Conservation (phyloP, 1,140 invertebrate genomes). For the Orchesella cincta region DNA sequence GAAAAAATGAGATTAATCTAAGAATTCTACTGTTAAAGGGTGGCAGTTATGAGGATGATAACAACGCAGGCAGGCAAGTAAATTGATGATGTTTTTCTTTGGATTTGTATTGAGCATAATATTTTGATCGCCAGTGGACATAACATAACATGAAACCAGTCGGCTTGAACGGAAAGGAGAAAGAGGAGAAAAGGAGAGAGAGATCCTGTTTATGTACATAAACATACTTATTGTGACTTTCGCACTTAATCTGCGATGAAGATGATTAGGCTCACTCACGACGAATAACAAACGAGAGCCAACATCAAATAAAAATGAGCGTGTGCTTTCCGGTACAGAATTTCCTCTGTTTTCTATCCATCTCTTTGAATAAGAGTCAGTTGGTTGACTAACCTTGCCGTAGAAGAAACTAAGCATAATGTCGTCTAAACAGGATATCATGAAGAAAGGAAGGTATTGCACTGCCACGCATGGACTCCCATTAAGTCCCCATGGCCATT, state of each 20-base stretch:
- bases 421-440: no score
- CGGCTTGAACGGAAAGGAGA: not conserved
- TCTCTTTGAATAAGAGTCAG: no score
- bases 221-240: not conserved
- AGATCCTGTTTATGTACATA: not conserved
- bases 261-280: slow-evolving; percentile 4
- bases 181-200: not conserved
- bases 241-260: not conserved
- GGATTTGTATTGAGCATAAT: no score
- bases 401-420: no score
- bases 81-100: no score
- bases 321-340: slow-evolving; percentile 15
- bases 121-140: no score
- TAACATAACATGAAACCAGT: slow-evolving; percentile 14
- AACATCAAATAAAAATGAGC: not conserved
- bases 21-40: no score
- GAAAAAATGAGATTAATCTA: not conserved
- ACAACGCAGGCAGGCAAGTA: no score
- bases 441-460: no score
- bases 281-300: slow-evolving; percentile 1
- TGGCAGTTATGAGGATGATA: no score
- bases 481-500: slow-evolving; percentile 26
- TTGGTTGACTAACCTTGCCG: no score
- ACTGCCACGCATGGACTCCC: slow-evolving; percentile 24
- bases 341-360: not conserved